phyloP scores from a whole-genome alignment of 2,113 vertebrate species.

The Antechinus flavipes region DNA sequence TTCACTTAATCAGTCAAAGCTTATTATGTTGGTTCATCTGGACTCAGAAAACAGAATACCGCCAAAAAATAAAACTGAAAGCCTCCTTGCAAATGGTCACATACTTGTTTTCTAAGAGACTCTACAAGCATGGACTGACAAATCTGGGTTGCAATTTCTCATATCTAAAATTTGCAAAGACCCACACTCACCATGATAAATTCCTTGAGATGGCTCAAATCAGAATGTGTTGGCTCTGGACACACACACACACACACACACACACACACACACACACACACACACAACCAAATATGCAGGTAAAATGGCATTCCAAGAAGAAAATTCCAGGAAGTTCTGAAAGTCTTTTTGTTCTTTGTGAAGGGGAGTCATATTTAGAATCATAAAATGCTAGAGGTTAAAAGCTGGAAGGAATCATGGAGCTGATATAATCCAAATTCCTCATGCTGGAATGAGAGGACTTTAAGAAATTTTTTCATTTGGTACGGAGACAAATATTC shows the following conservation, averaged over 20 bases:
- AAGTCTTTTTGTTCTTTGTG: neutral
- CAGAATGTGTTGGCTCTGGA: neutral
- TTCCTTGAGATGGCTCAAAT: constrained; percentile 1
- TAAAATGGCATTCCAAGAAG: neutral
- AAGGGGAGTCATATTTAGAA: neutral
- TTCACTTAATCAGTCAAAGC: constrained; percentile 86
- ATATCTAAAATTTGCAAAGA: constrained; percentile 47
- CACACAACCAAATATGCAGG: no score
- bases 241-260: neutral
- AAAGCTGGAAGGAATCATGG: neutral
- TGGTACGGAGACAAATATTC: neutral
- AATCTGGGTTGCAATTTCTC: constrained; percentile 52
- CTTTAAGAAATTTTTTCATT: neutral
- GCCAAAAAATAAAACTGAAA: constrained; percentile 87
- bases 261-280: no score
- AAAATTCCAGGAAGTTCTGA: neutral
- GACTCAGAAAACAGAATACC: constrained; percentile 67
- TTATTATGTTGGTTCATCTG: constrained; percentile 80
- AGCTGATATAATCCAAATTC: neutral
- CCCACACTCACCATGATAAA: constrained; percentile 25
- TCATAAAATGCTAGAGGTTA: neutral
- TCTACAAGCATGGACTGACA: neutral
- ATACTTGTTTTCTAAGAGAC: constrained; percentile 36
- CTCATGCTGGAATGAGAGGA: neutral
- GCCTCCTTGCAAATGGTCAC: constrained; percentile 73